Evolutionary conservation across 2,797 vertebrate species (phyloP).

Genomic region (Phataginus tetradactyla): DNA sequence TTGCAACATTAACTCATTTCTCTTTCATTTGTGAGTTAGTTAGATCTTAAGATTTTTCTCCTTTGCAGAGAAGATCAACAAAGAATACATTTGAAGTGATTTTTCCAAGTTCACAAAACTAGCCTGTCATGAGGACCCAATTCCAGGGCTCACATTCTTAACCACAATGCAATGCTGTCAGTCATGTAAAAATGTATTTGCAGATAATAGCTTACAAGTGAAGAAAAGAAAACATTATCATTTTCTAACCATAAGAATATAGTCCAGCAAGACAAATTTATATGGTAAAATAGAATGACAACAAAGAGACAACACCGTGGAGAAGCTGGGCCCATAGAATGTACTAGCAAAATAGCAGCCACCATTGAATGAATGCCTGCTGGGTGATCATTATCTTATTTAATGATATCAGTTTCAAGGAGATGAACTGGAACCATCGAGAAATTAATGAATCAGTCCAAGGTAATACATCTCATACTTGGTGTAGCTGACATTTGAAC

Average conservation of each 20-base stretch:
- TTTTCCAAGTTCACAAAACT: not conserved
- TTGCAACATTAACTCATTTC: not conserved
- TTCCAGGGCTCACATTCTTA: not conserved
- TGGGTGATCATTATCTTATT: not conserved
- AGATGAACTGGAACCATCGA: not conserved
- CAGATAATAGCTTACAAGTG: not conserved
- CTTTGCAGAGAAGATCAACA: not conserved
- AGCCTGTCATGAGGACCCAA: not conserved
- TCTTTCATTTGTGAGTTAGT: not conserved
- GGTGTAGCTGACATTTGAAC: not conserved
- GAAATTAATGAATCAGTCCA: not conserved
- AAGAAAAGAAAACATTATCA: not conserved
- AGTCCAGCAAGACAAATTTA: not conserved
- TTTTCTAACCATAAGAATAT: not conserved
- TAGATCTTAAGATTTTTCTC: not conserved
- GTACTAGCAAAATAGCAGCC: not conserved
- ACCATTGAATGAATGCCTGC: not conserved
- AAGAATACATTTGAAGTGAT: not conserved
- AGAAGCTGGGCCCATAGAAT: not conserved
- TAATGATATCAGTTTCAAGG: not conserved
- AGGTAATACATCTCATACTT: not conserved
- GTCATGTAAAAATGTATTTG: not conserved
- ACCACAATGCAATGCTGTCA: not conserved
- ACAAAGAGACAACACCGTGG: not conserved
- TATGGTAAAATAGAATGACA: not conserved